phyloP scores from a whole-genome alignment of 2,888 invertebrate genomes.

The Hyles lineata region DNA sequence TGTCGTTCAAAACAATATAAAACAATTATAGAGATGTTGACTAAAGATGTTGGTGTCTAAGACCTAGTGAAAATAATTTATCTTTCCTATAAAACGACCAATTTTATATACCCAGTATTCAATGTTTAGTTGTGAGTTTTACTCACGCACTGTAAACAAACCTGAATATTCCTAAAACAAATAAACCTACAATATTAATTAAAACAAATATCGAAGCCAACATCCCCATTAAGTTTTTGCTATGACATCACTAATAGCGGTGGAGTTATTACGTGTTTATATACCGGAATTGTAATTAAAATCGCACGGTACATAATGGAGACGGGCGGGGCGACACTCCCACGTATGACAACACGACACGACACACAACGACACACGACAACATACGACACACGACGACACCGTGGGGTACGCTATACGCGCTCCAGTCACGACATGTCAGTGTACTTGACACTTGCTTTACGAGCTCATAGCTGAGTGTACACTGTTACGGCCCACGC shows the following conservation, averaged over 20 bases:
- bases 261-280: conserved; percentile 58
- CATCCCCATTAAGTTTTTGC: not conserved
- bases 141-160: too few relatives aligned
- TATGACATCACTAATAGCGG: conserved; percentile 4
- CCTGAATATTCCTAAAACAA: too few relatives aligned
- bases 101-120: too few relatives aligned
- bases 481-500: not conserved
- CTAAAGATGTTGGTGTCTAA: too few relatives aligned
- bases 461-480: not conserved
- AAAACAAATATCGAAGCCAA: not conserved
- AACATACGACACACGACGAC: conserved; percentile 28
- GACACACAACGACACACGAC: too few relatives aligned
- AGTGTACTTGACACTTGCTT: conserved; percentile 27
- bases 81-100: too few relatives aligned
- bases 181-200: not conserved
- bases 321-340: conserved; percentile 70
- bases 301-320: conserved; percentile 59
- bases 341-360: conserved; percentile 51
- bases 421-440: conserved; percentile 58
- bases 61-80: too few relatives aligned
- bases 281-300: conserved; percentile 70
- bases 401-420: conserved; percentile 55
- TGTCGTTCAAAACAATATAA: too few relatives aligned
- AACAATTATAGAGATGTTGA: too few relatives aligned
- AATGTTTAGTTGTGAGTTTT: too few relatives aligned